phyloP scores from a whole-genome alignment of 2,797 vertebrate species.

The Pelochelys cantorii region DNA sequence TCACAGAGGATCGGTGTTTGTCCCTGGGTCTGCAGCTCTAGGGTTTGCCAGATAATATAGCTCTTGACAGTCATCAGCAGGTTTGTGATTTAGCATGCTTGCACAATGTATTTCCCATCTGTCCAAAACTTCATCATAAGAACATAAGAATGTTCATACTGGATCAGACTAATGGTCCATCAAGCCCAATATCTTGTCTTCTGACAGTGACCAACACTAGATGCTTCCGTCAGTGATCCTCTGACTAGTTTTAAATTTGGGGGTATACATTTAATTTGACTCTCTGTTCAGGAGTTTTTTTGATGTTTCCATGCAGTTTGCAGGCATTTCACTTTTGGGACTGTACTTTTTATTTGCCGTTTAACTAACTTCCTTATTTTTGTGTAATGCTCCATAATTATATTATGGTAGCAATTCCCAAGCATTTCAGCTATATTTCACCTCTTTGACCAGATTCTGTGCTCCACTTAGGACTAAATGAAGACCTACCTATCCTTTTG shows the following conservation, averaged over 20 bases:
- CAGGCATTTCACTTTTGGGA: neutral
- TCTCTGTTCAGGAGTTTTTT: neutral
- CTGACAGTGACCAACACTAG: no score
- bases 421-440: neutral
- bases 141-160: no score
- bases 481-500: no score
- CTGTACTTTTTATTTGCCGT: neutral
- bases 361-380: neutral
- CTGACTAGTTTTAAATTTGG: neutral
- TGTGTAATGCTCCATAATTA: neutral
- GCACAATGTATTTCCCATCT: no score
- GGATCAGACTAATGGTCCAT: no score
- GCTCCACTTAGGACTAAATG: neutral
- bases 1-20: no score
- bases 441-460: neutral
- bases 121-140: no score
- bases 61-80: no score
- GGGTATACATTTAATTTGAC: neutral
- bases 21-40: no score
- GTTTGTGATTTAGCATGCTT: no score
- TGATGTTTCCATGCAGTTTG: neutral
- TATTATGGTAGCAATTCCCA: neutral
- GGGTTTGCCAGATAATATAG: no score
- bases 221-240: neutral
- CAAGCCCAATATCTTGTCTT: no score